Conservation (phyloP, 2,113 vertebrate species). For the Spilogale gracilis region DNA sequence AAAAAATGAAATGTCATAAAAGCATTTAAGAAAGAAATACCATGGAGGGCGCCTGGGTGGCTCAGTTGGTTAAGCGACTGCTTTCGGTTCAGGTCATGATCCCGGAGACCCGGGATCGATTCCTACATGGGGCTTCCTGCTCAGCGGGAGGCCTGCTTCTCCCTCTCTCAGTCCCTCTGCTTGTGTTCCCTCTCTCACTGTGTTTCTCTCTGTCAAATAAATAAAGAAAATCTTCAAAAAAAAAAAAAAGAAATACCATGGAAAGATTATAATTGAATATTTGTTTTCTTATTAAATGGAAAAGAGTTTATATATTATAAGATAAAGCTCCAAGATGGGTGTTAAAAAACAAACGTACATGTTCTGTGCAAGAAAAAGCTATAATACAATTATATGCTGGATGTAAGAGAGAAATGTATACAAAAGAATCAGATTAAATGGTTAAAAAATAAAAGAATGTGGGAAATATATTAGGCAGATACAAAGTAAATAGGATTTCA, state of each 20-base stretch:
- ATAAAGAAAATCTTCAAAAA: no score
- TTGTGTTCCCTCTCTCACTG: no score
- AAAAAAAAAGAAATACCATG: background rate
- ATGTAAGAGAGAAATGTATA: background rate
- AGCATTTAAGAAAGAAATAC: background rate
- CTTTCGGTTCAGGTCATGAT: no score
- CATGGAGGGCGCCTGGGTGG: background rate
- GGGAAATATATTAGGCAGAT: background rate
- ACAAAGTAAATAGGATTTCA: slow-evolving; percentile 9
- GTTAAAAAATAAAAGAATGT: slow-evolving; percentile 35
- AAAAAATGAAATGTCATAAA: background rate
- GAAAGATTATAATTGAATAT: background rate
- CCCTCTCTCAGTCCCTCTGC: no score
- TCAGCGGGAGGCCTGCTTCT: no score
- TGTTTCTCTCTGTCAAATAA: no score
- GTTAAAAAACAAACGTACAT: background rate
- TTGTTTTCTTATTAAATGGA: slow-evolving; percentile 41
- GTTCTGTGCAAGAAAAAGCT: background rate
- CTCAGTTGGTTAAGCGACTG: no score
- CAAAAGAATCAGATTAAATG: background rate
- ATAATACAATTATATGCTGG: background rate
- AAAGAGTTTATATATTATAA: slow-evolving; percentile 12
- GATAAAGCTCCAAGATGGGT: background rate
- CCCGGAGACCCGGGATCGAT: no score
- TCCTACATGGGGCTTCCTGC: no score